Evolutionary conservation across 2,888 invertebrate species (phyloP), one percentile per base, ranked within the genome.

Genomic region (Brachynemurus nebulosus): DNA sequence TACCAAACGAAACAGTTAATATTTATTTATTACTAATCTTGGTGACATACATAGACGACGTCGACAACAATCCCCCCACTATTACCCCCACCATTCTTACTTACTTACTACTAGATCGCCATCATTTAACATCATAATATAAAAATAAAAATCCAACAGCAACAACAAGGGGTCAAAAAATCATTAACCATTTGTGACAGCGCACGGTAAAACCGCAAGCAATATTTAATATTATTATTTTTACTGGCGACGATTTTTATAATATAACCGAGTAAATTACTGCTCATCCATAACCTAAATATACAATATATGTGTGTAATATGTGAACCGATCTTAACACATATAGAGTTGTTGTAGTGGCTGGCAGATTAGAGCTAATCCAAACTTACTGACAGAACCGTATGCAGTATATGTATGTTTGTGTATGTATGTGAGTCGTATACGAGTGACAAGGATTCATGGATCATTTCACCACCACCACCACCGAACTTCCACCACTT

Each of bases 201-300:
- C 17, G 19, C 12, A 20, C 37, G 12, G 19, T 17, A 18, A 37
- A 37, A n/a, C n/a, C n/a, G n/a, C n/a, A n/a, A n/a, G n/a, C n/a
- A n/a, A n/a, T n/a, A n/a, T n/a, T n/a, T n/a, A n/a, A n/a, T n/a
- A n/a, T n/a, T n/a, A n/a, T n/a, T n/a, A n/a, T n/a, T n/a, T n/a
- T n/a, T n/a, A n/a, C n/a, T n/a, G n/a, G n/a, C 23, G 23, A 23
- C 9, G 9, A 23, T 23, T 23, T 23, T 9, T 7, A 23, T 23
- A 23, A 23, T 23, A 23, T 7, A 23, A 7, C 23, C 7, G 9
- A 23, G 25, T 44, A 38, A 44, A 44, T 44, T 23, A 38, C 38
- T 17, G 17, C 25, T 30, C 44, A 44, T 44, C 44, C 44, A 44
- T 44, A 44, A 44, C 44, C 33, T 30, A 27, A 44, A 37, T 44